Conservation (phyloP, 2,113 vertebrate genomes). For the Euleptes europaea region DNA sequence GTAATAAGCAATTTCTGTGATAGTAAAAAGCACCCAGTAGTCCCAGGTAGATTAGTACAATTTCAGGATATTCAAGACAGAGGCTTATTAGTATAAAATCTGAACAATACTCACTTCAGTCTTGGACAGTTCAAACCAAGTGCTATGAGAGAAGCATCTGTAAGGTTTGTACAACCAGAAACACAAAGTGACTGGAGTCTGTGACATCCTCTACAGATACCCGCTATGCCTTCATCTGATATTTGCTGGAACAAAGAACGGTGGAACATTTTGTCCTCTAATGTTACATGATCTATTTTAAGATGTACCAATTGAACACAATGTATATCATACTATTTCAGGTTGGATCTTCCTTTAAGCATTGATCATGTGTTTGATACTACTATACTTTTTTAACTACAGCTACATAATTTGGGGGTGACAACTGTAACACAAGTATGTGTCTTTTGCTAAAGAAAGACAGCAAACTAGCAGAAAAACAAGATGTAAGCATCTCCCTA, state of each 20-base stretch:
- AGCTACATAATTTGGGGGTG: not conserved
- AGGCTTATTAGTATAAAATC: not conserved
- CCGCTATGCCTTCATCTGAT: constrained; percentile 89
- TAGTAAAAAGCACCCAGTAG: not conserved
- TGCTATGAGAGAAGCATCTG: constrained; percentile 89
- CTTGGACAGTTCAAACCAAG: constrained; percentile 91
- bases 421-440: not conserved
- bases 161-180: constrained; percentile 90
- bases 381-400: no score
- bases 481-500: no score
- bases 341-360: not conserved
- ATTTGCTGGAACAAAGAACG: constrained; percentile 79
- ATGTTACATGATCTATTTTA: not conserved
- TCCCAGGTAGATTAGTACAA: not conserved
- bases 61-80: not conserved
- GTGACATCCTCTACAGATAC: constrained; percentile 87
- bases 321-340: not conserved
- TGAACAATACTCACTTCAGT: constrained; percentile 83
- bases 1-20: no score
- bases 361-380: not conserved
- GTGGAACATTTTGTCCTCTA: not conserved
- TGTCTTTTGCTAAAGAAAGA: not conserved
- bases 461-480: not conserved
- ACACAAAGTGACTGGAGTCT: constrained; percentile 89
- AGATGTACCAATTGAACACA: not conserved